Conservation (phyloP, 2,113 vertebrate genomes). For the Lepisosteus osseus region DNA sequence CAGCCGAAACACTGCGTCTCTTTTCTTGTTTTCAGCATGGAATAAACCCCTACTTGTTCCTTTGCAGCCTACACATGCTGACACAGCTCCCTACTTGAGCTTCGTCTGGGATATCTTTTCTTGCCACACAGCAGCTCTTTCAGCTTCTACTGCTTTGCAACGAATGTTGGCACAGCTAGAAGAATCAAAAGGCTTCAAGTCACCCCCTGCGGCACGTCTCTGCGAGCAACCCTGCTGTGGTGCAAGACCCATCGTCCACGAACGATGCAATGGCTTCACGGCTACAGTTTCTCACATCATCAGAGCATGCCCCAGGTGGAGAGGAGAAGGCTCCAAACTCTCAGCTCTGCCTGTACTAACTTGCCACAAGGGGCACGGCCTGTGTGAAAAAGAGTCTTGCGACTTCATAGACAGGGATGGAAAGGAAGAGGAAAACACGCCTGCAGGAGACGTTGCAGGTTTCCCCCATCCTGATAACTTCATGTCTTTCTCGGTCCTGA, state of each 20-base stretch:
- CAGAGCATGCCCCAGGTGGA: neutral
- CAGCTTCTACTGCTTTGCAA: too few species aligned
- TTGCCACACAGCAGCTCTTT: too few species aligned
- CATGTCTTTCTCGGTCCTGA: too few species aligned
- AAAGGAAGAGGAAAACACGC: neutral
- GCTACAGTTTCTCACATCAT: neutral
- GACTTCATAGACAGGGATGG: neutral
- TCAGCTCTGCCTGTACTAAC: slow-evolving; percentile 6
- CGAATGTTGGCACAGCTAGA: too few species aligned
- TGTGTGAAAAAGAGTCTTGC: neutral
- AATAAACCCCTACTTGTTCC: too few species aligned
- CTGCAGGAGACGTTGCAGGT: too few species aligned
- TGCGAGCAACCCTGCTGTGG: slow-evolving; percentile 2
- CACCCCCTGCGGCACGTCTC: neutral
- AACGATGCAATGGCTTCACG: neutral
- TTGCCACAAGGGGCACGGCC: neutral
- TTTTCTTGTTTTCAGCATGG: too few species aligned
- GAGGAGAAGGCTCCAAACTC: neutral
- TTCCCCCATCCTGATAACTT: too few species aligned
- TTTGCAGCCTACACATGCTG: too few species aligned
- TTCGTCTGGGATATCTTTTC: too few species aligned
- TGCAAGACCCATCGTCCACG: slow-evolving; percentile 1
- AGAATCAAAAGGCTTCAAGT: neutral
- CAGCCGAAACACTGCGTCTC: too few species aligned
- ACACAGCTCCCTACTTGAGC: too few species aligned